Evolutionary conservation across 2,888 invertebrate genomes (phyloP).

Genomic region (Steinernema hermaphroditum): DNA sequence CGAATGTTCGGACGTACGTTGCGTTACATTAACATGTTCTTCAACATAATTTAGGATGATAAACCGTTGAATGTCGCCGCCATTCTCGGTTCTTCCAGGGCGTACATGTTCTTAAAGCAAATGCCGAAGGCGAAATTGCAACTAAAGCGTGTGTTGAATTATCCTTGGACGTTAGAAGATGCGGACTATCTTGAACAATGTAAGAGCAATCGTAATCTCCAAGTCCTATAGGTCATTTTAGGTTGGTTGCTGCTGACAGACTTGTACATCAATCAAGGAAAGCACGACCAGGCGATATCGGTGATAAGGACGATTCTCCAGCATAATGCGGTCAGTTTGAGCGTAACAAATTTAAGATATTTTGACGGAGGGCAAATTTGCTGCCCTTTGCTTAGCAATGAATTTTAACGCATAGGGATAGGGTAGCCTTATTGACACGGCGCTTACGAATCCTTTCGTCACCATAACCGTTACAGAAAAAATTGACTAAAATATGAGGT

Average conservation of each 20-base stretch:
- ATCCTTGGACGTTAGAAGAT: constrained; percentile 89
- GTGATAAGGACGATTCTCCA: constrained; percentile 72
- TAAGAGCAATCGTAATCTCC: no score
- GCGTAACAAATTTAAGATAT: no score
- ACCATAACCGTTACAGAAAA: no score
- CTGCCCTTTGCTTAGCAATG: background rate
- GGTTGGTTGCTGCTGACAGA: constrained; percentile 89
- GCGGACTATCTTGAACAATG: constrained; percentile 92
- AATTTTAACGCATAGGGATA: no score
- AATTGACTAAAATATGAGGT: no score
- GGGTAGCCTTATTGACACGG: no score
- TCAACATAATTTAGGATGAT: constrained; percentile 21
- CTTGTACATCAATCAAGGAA: constrained; percentile 79
- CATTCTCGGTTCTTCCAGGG: constrained; percentile 82
- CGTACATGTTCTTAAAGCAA: constrained; percentile 85
- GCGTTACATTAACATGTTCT: background rate
- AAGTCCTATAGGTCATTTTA: constrained; percentile 34
- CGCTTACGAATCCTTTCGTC: no score
- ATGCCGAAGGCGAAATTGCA: constrained; percentile 87
- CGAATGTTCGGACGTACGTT: constrained; percentile 68
- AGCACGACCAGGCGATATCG: constrained; percentile 83
- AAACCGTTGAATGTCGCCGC: constrained; percentile 75
- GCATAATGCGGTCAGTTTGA: constrained; percentile 69
- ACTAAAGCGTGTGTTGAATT: constrained; percentile 83
- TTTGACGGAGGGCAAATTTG: background rate